Evolutionary conservation across 1,140 invertebrate species (phyloP).

Genomic region (Drosophila kanapiae): DNA sequence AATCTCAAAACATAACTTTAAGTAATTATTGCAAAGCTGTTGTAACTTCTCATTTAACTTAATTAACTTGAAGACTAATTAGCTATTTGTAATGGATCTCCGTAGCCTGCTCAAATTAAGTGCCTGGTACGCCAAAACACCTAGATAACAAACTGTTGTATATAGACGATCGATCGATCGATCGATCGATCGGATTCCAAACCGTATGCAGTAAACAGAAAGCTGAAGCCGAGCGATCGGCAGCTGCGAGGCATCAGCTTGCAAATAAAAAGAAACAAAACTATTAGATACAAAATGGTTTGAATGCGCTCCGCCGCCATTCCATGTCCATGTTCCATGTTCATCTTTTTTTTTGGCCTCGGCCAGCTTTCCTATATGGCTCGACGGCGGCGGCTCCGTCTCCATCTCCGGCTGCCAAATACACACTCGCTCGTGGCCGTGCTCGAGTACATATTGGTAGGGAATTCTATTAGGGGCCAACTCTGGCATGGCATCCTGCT

Average conservation of each 20-base stretch:
- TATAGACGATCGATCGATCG: slow-evolving; percentile 22
- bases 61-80: slow-evolving; percentile 16
- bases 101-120: slow-evolving; percentile 7
- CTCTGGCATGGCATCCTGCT: slow-evolving; percentile 42
- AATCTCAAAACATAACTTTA: too few species aligned
- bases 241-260: slow-evolving; percentile 69
- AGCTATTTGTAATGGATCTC: slow-evolving; percentile 32
- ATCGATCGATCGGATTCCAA: slow-evolving; percentile 34
- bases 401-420: slow-evolving; percentile 48
- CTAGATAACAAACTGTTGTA: slow-evolving; percentile 1
- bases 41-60: not conserved
- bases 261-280: slow-evolving; percentile 29
- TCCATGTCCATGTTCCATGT: slow-evolving; percentile 31
- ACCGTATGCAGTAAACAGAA: slow-evolving; percentile 54
- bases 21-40: too few species aligned
- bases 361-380: slow-evolving; percentile 59
- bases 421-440: not conserved
- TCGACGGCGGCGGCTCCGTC: not conserved
- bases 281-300: slow-evolving; percentile 72
- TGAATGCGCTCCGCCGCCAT: slow-evolving; percentile 42
- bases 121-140: slow-evolving; percentile 3
- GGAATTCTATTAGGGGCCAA: slow-evolving; percentile 63
- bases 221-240: slow-evolving; percentile 38
- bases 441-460: slow-evolving; percentile 32
- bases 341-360: slow-evolving; percentile 52